A percentile compares a stretch with the other conserved stretches of the same genome.
Conservation (phyloP, 2,113 vertebrate species). For the Dolichotis patagonum region DNA sequence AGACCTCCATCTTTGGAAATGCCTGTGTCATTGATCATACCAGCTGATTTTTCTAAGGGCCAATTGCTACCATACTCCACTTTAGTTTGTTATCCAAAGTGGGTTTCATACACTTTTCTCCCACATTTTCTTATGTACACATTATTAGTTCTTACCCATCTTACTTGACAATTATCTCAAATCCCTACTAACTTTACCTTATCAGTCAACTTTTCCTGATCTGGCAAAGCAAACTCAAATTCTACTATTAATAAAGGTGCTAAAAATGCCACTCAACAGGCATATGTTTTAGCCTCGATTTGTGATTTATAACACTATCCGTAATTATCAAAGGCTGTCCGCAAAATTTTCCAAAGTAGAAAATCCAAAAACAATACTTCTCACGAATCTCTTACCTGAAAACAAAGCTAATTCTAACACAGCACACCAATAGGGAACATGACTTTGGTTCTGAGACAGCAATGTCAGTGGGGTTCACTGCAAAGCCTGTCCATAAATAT, state of each 20-base stretch:
- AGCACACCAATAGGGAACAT: background rate
- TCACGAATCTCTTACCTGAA: background rate
- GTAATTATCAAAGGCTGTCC: background rate
- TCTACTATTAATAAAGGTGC: background rate
- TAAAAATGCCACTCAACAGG: background rate
- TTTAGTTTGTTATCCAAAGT: background rate
- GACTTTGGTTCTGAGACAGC: background rate
- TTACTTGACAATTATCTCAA: conserved; percentile 21
- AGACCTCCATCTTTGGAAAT: background rate
- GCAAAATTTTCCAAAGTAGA: conserved; percentile 9
- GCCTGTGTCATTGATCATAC: background rate
- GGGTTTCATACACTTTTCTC: background rate
- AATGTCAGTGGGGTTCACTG: background rate
- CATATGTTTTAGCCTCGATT: background rate
- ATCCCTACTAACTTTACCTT: conserved; percentile 11
- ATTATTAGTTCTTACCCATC: background rate
- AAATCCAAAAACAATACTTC: background rate
- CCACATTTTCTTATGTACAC: background rate
- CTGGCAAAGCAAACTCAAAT: background rate
- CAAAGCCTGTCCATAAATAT: background rate
- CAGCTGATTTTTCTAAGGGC: background rate
- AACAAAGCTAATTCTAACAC: background rate
- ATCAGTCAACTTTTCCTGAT: conserved; percentile 10
- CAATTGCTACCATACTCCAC: background rate
- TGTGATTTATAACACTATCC: conserved; percentile 29